Evolutionary conservation across 2,797 vertebrate genomes (phyloP).

Genomic region (Anguilla megastoma): DNA sequence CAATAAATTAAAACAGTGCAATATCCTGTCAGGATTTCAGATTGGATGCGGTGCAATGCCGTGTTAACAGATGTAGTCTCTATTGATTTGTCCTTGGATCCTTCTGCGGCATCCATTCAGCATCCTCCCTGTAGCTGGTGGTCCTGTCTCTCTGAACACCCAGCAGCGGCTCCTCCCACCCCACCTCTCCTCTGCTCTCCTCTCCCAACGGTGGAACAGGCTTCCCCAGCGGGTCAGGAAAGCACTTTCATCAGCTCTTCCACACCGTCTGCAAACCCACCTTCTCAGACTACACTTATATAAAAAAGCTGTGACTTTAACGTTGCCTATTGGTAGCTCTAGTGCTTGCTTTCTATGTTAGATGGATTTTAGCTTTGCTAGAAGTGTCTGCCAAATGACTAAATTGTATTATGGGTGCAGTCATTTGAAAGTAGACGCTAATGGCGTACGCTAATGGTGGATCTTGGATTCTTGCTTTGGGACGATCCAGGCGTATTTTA

Average conservation of each 20-base stretch:
- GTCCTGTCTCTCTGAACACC: background rate
- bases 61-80: background rate
- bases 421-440: background rate
- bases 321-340: background rate
- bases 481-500: conserved; percentile 49
- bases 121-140: background rate
- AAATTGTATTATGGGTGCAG: background rate
- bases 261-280: background rate
- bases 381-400: background rate
- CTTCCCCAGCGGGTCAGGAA: background rate
- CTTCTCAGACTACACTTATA: background rate
- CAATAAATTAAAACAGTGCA: background rate
- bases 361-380: background rate
- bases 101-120: background rate
- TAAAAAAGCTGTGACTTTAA: background rate
- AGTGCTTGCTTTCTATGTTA: background rate
- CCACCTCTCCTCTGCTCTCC: background rate
- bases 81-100: background rate
- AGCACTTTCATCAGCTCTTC: background rate
- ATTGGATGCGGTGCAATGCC: background rate
- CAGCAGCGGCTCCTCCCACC: background rate
- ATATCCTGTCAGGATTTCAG: background rate
- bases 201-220: background rate
- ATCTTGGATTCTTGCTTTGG: conserved; percentile 36
- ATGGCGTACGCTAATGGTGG: background rate